Base-by-base conservation (phyloP, 1,140 invertebrate genomes). In the Scaptomyza hsui region DNA sequence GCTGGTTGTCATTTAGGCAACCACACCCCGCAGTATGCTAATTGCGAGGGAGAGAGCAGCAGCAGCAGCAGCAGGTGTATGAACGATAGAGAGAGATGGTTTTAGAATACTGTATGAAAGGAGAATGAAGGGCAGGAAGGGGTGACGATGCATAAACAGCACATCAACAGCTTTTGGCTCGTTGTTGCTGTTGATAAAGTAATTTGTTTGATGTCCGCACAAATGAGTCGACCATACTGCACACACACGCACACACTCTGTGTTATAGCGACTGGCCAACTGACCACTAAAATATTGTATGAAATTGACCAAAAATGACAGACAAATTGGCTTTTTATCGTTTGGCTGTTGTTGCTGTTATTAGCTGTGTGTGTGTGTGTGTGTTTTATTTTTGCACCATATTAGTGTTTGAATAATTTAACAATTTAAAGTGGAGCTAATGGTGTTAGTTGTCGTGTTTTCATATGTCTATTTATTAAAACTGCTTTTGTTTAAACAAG, bases 371-470 rank as follows among this genome's bases (percentile, higher is more conserved):
- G 21, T 51, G 51, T 59, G 5, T 52, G 21, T 32, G n/a, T 53
- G 21, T 51, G 51, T 59, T 41, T 59, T 73, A 42, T 35, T 56
- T 70, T 70, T 70, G 67, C 67, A 67, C 49, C 81, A 74, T 88
- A 88, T 81, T 88, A 83, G 79, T 67, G 63, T 48, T 72, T 88
- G 82, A 88, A 88, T 88, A 88, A 88, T 88, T 88, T 88, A 88
- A 88, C 83, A 77, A 89, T 89, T 77, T 77, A 89, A 88, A 89
- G 83, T 88, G 71, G 82, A 89, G 78, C 82, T 88, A 88, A 88
- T 88, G 82, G 82, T 82, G 82, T 88, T 88, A 88, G 82, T 88
- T 88, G 82, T 88, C 78, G 82, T 88, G 82, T 88, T 85, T 85
- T 85, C 81, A 85, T 86, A 65, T 77, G 77, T 85, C 75, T 69